phyloP scores from a whole-genome alignment of 1,140 invertebrate species.

The Akabosia matsudoensis region DNA sequence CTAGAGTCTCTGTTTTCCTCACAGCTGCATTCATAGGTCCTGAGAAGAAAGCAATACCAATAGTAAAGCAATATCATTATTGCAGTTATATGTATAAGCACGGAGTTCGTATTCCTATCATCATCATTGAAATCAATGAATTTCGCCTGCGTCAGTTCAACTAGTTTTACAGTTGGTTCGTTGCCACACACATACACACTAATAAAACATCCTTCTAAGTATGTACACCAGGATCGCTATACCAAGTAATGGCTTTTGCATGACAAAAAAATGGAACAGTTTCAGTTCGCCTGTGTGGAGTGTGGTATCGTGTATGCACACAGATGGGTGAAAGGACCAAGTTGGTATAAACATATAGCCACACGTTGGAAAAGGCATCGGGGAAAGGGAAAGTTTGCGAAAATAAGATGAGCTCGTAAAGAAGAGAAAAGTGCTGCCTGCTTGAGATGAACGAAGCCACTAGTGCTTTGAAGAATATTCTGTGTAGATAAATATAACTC shows the following conservation, averaged over 20 bases:
- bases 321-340: neutral
- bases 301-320: too few relatives aligned
- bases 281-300: neutral
- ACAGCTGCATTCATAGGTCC: too few relatives aligned
- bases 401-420: conserved; percentile 7
- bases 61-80: too few relatives aligned
- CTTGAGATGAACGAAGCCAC: neutral
- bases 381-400: neutral
- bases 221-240: neutral
- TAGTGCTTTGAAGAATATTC: too few relatives aligned
- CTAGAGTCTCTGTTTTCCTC: too few relatives aligned
- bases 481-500: too few relatives aligned
- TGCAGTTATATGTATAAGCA: too few relatives aligned
- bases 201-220: neutral
- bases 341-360: neutral
- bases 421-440: conserved; percentile 5
- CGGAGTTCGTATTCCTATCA: too few relatives aligned
- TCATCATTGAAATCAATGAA: conserved; percentile 30
- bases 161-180: conserved; percentile 11
- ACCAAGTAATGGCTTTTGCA: neutral
- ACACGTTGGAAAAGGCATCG: neutral
- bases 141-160: conserved; percentile 34
- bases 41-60: too few relatives aligned
- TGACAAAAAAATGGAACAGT: neutral
- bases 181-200: conserved; percentile 8